phyloP scores from a whole-genome alignment of 1,140 invertebrate genomes.

The Orius insidiosus region DNA sequence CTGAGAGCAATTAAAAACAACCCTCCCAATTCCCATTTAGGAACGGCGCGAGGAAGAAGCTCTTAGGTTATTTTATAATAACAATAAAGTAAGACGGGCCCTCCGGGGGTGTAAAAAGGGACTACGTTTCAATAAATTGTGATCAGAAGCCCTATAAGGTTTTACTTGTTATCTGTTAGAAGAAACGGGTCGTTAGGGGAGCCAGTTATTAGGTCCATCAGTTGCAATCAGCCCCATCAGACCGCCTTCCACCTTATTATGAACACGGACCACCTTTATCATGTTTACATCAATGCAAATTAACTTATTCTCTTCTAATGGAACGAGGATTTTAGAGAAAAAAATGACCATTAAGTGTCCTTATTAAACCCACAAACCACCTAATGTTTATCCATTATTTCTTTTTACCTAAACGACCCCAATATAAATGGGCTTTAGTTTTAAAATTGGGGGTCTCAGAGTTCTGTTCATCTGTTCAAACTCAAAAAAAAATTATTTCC shows the following conservation, averaged over 20 bases:
- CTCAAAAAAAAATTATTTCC: too few relatives aligned
- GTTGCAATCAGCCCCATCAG: constrained; percentile 10
- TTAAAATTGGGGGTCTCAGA: too few relatives aligned
- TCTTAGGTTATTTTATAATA: constrained; percentile 10
- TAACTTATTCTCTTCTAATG: constrained; percentile 11
- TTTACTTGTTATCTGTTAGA: constrained; percentile 13
- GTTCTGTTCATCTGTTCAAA: too few relatives aligned
- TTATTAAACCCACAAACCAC: too few relatives aligned
- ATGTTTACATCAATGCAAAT: constrained; percentile 14
- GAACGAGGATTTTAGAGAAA: too few relatives aligned
- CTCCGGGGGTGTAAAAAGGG: not conserved
- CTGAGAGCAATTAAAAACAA: constrained; percentile 9
- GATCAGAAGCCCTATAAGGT: constrained; percentile 4
- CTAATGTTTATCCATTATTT: too few relatives aligned
- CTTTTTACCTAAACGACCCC: too few relatives aligned
- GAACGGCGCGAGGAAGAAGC: not conserved
- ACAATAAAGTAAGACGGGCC: constrained; percentile 5
- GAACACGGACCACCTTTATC: constrained; percentile 4
- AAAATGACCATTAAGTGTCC: too few relatives aligned
- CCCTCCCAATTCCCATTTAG: constrained; percentile 2
- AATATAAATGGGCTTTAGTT: too few relatives aligned
- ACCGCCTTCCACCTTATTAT: constrained; percentile 5
- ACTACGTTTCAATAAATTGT: constrained; percentile 11
- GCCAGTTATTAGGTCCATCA: constrained; percentile 11
- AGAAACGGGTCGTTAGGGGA: constrained; percentile 3